A percentile compares a stretch with the other conserved stretches of the same genome.
Conservation (phyloP, 2,888 invertebrate genomes). For the Pocota personata region DNA sequence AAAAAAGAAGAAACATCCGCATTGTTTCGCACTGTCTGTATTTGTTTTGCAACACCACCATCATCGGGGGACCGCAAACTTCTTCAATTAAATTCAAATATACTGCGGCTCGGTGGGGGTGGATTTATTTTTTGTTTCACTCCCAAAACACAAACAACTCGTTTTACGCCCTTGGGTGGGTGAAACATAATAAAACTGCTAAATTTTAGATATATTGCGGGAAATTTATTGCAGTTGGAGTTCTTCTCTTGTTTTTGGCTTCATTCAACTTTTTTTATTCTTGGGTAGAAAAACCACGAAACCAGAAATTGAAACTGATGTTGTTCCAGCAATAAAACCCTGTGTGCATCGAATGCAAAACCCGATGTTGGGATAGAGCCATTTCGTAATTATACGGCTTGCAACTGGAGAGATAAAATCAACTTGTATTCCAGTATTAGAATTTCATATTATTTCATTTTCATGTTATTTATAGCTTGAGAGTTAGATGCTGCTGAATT, state of each 20-base stretch:
- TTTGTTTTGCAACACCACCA: slow-evolving; percentile 6
- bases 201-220: slow-evolving; percentile 58
- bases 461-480: slow-evolving; percentile 60
- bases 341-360: neutral
- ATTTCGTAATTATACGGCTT: slow-evolving; percentile 58
- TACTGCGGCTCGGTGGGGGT: slow-evolving; percentile 29
- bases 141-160: slow-evolving; percentile 8
- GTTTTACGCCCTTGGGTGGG: neutral
- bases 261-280: slow-evolving; percentile 29
- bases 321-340: slow-evolving; percentile 39
- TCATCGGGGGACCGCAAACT: slow-evolving; percentile 33
- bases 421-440: slow-evolving; percentile 52
- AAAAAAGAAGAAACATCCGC: no score
- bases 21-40: slow-evolving; percentile 43
- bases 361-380: slow-evolving; percentile 23
- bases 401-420: slow-evolving; percentile 36
- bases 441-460: slow-evolving; percentile 68
- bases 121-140: slow-evolving; percentile 10
- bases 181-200: slow-evolving; percentile 49
- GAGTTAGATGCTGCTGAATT: slow-evolving; percentile 23
- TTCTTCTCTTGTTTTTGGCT: slow-evolving; percentile 21
- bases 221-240: slow-evolving; percentile 56
- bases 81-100: slow-evolving; percentile 71
- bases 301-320: slow-evolving; percentile 68
- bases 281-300: slow-evolving; percentile 27